Evolutionary conservation across 2,888 invertebrate genomes (phyloP).

Genomic region (Clitarchus hookeri): DNA sequence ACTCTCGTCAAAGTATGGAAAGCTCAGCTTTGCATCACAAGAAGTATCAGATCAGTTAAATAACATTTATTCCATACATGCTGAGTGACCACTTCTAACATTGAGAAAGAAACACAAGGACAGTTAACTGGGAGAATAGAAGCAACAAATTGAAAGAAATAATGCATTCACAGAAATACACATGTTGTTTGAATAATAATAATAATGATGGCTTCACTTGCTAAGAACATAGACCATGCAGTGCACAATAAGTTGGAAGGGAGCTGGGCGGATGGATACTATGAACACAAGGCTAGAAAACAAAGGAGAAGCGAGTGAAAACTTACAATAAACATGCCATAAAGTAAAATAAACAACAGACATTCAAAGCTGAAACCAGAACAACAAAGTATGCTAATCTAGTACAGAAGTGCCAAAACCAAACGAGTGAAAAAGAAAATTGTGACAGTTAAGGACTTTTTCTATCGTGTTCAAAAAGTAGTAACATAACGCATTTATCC

Average conservation of each 20-base stretch:
- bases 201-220: neutral
- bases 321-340: conserved; percentile 2
- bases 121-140: neutral
- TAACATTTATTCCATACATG: no score
- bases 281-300: neutral
- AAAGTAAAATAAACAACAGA: neutral
- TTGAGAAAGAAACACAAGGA: neutral
- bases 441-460: neutral
- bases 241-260: neutral
- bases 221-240: neutral
- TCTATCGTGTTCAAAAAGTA: no score
- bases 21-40: no score
- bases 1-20: no score
- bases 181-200: neutral
- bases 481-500: no score
- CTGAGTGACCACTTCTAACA: neutral
- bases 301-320: conserved; percentile 10
- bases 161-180: neutral
- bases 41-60: no score
- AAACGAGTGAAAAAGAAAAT: neutral
- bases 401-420: neutral
- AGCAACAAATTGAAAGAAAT: neutral
- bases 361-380: neutral
- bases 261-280: neutral
- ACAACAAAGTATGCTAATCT: neutral